Conservation (phyloP, 2,797 vertebrate genomes). For the Rallus crepitans region DNA sequence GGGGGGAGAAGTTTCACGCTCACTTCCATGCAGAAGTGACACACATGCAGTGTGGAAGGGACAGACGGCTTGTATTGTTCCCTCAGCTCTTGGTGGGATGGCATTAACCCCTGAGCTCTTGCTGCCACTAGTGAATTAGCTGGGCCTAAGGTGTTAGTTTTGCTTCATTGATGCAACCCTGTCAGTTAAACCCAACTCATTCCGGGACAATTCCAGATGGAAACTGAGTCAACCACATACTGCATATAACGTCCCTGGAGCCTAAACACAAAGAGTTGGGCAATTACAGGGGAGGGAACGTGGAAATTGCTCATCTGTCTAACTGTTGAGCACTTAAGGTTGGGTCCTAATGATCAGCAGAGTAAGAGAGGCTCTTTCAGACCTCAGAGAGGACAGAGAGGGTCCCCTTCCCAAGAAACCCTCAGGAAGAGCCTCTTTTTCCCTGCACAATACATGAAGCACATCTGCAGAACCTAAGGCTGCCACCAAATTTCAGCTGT, state of each 20-base stretch:
- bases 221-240: not conserved
- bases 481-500: not conserved
- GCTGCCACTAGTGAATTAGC: not conserved
- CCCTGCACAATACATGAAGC: not conserved
- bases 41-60: not conserved
- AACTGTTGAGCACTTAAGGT: not conserved
- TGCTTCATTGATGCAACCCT: accelerated
- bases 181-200: not conserved
- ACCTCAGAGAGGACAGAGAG: not conserved
- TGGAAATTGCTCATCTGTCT: not conserved
- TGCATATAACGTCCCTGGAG: accelerated
- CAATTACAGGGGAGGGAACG: not conserved
- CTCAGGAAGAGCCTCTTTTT: not conserved
- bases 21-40: conserved; percentile 72
- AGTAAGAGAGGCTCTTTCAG: not conserved
- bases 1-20: conserved; percentile 31
- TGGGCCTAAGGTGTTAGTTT: not conserved
- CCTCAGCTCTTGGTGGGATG: not conserved
- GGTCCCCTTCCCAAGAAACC: not conserved
- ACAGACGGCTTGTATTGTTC: not conserved
- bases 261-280: not conserved
- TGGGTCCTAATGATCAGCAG: not conserved
- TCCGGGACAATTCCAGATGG: not conserved
- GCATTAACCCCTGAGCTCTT: conserved; percentile 39
- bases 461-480: not conserved